These are phyloP conservation scores for Mormoops blainvillei DNA, from an alignment of 2,113 vertebrate species.

Conservation along the genomic window DNA sequence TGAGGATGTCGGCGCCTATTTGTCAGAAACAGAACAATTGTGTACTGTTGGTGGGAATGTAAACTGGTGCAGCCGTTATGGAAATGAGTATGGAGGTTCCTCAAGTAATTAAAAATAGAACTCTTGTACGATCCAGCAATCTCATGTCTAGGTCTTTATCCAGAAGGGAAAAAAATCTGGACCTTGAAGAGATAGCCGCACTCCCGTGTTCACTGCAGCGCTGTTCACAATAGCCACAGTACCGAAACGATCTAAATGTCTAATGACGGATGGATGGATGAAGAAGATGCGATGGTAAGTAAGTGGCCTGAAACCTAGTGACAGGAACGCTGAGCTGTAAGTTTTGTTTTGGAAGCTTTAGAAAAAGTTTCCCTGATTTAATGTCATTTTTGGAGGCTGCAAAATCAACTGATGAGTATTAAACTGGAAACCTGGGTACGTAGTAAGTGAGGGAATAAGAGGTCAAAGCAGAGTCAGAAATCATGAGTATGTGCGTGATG, in stretches of 20 bases:
- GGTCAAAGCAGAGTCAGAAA: not conserved
- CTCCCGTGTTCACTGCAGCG: not conserved
- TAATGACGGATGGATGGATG: not conserved
- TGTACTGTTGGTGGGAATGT: not conserved
- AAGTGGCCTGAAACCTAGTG: not conserved
- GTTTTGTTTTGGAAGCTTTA: not conserved
- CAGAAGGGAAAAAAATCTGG: not conserved
- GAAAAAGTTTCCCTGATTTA: not conserved
- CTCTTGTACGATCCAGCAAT: not conserved
- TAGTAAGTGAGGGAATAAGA: not conserved
- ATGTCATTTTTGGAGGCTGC: not conserved
- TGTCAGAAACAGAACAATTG: not conserved
- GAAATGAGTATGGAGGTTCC: not conserved
- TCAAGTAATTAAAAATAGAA: not conserved
- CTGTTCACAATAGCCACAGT: not conserved
- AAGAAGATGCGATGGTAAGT: not conserved
- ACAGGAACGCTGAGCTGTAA: not conserved
- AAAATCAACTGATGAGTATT: not conserved
- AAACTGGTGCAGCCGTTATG: not conserved
- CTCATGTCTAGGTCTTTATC: not conserved
- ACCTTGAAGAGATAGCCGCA: not conserved
- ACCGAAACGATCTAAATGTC: not conserved
- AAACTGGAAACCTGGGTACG: not conserved
- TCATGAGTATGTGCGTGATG: not conserved
- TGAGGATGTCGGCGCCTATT: not conserved